phyloP scores from a whole-genome alignment of 2,797 vertebrate species.

The Cichlasoma orientale region DNA sequence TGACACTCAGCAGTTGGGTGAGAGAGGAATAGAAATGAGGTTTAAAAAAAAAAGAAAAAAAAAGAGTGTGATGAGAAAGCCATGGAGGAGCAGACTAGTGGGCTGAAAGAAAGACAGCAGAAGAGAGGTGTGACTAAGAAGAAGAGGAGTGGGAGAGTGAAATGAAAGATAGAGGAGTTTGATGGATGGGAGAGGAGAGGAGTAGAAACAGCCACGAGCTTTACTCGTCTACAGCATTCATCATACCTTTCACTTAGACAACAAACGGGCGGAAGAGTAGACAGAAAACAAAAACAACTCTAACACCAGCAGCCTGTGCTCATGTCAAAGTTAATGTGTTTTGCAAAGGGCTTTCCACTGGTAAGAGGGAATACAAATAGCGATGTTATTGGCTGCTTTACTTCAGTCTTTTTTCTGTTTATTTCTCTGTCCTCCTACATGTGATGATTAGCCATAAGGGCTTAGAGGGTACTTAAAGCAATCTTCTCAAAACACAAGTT shows the following conservation, averaged over 20 bases:
- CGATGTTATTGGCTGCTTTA: not conserved
- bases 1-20: constrained; percentile 34
- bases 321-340: constrained; percentile 58
- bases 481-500: not conserved
- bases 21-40: constrained; percentile 60
- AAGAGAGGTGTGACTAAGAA: constrained; percentile 63
- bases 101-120: constrained; percentile 47
- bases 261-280: constrained; percentile 50
- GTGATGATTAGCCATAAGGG: not conserved
- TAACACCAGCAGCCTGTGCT: constrained; percentile 47
- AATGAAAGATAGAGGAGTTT: constrained; percentile 63
- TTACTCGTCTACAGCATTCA: constrained; percentile 61
- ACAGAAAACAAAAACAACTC: constrained; percentile 53
- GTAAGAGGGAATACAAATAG: constrained; percentile 23
- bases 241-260: constrained; percentile 65
- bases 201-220: constrained; percentile 66
- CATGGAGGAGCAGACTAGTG: constrained; percentile 40
- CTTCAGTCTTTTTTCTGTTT: not conserved
- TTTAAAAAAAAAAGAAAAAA: not conserved
- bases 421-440: constrained; percentile 14
- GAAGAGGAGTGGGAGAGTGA: constrained; percentile 47
- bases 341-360: constrained; percentile 32
- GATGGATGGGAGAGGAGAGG: constrained; percentile 66
- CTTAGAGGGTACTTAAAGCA: not conserved
- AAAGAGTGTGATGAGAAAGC: constrained; percentile 17